phyloP scores from a whole-genome alignment of 2,797 vertebrate species.

The Enteromius radiatus region DNA sequence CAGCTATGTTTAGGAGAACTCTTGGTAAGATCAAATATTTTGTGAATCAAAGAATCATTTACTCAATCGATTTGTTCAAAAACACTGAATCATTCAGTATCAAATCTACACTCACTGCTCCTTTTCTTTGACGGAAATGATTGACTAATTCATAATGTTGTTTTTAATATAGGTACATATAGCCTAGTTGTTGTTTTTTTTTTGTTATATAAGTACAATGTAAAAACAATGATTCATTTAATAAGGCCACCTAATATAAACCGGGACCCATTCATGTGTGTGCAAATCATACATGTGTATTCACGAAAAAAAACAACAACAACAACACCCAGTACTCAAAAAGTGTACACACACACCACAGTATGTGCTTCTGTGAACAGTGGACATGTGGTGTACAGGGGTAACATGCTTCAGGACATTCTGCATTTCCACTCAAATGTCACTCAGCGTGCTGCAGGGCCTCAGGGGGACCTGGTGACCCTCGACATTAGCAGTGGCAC shows the following conservation, averaged over 20 bases:
- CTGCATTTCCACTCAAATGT: conserved; percentile 45
- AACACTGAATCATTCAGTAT: not conserved
- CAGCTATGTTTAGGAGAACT: too few relatives aligned
- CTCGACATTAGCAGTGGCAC: conserved; percentile 44
- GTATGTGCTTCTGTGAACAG: conserved; percentile 27
- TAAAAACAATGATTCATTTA: too few relatives aligned
- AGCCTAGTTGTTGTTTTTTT: too few relatives aligned
- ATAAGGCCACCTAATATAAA: too few relatives aligned
- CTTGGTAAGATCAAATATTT: too few relatives aligned
- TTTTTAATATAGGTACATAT: not conserved
- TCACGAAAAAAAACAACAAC: not conserved
- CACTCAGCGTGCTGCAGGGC: conserved; percentile 34
- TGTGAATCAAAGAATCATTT: not conserved
- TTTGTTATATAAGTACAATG: too few relatives aligned
- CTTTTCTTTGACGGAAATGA: not conserved
- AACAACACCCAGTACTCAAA: not conserved
- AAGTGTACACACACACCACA: not conserved
- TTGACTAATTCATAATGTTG: not conserved
- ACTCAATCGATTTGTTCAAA: not conserved
- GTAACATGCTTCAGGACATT: conserved; percentile 21
- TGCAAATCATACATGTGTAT: not conserved
- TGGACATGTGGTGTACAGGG: conserved; percentile 17
- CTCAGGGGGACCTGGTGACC: conserved; percentile 41
- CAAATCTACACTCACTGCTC: not conserved
- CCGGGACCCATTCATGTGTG: not conserved